Conservation (phyloP, 2,888 invertebrate genomes). For the Caenorhabditis doughertyi region DNA sequence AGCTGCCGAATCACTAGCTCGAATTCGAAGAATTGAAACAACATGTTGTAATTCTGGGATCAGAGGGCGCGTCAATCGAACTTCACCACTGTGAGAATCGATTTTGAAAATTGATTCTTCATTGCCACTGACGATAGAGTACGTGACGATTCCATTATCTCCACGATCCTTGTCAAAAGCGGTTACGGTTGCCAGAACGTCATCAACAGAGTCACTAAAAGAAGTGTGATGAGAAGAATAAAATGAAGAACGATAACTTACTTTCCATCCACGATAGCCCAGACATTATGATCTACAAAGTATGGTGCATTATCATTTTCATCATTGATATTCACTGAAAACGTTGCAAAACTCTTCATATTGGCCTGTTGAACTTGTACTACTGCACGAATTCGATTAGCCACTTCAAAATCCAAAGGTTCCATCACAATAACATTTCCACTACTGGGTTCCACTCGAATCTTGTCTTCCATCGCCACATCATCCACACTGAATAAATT, state of each 20-base stretch:
- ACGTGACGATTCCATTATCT: conserved; percentile 95
- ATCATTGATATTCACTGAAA: conserved; percentile 83
- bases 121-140: conserved; percentile 88
- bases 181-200: conserved; percentile 85
- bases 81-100: conserved; percentile 73
- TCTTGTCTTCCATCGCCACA: conserved; percentile 70
- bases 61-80: conserved; percentile 64
- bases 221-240: neutral
- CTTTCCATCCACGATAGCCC: conserved; percentile 63
- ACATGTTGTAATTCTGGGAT: conserved; percentile 83
- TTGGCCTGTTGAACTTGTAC: conserved; percentile 69
- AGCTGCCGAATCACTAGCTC: conserved; percentile 86
- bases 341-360: conserved; percentile 65
- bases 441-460: conserved; percentile 76
- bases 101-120: conserved; percentile 86
- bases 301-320: conserved; percentile 84
- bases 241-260: conserved; percentile 6
- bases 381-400: conserved; percentile 51
- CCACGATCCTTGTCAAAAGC: conserved; percentile 97
- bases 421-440: conserved; percentile 76
- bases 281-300: conserved; percentile 78
- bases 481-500: conserved; percentile 74
- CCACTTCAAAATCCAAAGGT: conserved; percentile 70
- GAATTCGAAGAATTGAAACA: conserved; percentile 91
- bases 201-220: conserved; percentile 63